Evolutionary conservation across 2,113 vertebrate species (phyloP).

Genomic region (Leucoraja erinaceus): DNA sequence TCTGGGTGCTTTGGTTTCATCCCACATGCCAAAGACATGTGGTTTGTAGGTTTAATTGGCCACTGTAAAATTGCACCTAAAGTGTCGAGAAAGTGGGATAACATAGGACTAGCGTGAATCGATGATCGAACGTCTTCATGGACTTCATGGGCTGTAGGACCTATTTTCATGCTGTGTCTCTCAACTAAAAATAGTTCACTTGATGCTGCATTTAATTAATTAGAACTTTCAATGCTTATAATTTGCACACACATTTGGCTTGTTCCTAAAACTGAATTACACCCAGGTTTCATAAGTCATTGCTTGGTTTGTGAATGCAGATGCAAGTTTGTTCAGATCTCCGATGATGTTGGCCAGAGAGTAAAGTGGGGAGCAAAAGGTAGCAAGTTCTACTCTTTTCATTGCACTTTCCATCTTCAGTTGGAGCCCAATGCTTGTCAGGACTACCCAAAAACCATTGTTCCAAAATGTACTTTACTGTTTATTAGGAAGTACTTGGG

Average conservation of each 20-base stretch:
- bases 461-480: background rate
- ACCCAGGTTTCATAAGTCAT: background rate
- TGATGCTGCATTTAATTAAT: background rate
- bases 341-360: background rate
- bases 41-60: too few relatives aligned
- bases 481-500: background rate
- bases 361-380: background rate
- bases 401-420: background rate
- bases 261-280: background rate
- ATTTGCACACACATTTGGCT: background rate
- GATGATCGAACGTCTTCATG: too few relatives aligned
- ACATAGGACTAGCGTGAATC: too few relatives aligned
- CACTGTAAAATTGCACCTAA: too few relatives aligned
- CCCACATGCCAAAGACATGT: too few relatives aligned
- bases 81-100: too few relatives aligned
- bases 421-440: background rate
- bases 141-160: too few relatives aligned
- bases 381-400: background rate
- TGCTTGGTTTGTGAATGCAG: background rate
- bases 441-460: background rate
- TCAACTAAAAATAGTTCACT: background rate
- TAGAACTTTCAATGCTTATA: background rate
- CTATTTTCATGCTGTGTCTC: too few relatives aligned
- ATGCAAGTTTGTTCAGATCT: background rate
- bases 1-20: too few relatives aligned